Base-by-base conservation (phyloP, 2,888 invertebrate species). In the Agapostemon virescens region DNA sequence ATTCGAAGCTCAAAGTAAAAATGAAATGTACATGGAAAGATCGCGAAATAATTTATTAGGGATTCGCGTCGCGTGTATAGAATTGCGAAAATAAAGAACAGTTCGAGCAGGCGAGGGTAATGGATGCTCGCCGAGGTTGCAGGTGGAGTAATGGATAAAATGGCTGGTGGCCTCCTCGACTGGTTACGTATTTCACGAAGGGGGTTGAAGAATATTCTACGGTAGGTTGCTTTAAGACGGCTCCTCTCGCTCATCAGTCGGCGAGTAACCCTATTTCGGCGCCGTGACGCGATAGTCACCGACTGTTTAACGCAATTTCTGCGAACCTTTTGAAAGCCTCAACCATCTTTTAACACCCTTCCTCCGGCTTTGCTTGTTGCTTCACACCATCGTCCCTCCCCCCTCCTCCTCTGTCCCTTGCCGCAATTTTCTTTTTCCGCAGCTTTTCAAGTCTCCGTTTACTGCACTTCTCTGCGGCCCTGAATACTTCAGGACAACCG, bases 231-330 rank as follows among this genome's bases (percentile, higher is more conserved):
- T 55, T 70, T 30, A 68, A 74, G 58, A 70, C 70, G 45, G 42
- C 38, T 45, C 26, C 69, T 38, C 58, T 69, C 55, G 38, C 36
- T 67, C 72, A 42, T 38, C 40, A 26, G 63, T 58, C 68, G 55
- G 76, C 74, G 68, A 81, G 78, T 86, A 86, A 80, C 84, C 85
- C 71, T 82, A 85, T 86, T 85, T 81, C 64, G 69, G 71, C 69
- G 55, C 72, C 67, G 77, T 66, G 81, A 84, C 79, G 77, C 80
- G 81, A 74, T 64, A 81, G 82, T 84, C 84, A 69, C 79, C 70
- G 79, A 73, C 86, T 84, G 81, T 79, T 86, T 85, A 87, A 86
- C 84, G 82, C 84, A 84, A 87, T 86, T 87, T 82, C 82, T 66
- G 52, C 49, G 71, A 85, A 77, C 78, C 81, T 82, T 84, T 82